These are phyloP conservation scores for Mythimna vitellina DNA, from an alignment of 2,888 invertebrate species.

Conservation along the genomic window DNA sequence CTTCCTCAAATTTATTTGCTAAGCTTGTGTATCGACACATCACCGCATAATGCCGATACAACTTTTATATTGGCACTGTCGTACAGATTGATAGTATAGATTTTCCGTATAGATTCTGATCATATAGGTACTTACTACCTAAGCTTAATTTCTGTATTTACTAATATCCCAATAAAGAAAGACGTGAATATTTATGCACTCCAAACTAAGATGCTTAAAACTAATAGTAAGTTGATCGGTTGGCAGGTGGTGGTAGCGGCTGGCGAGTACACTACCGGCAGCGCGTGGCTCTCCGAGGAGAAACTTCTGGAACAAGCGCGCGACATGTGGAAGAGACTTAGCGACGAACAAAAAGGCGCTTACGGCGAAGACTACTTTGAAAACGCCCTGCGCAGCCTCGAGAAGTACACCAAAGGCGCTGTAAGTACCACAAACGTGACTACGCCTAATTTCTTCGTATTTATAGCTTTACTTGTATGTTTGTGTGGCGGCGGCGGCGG, in stretches of 20 bases:
- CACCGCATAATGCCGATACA: not conserved
- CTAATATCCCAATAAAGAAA: not conserved
- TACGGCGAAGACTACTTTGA: slow-evolving; percentile 97
- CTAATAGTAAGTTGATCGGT: slow-evolving; percentile 27
- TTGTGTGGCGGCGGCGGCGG: slow-evolving; percentile 1
- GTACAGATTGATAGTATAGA: too few species aligned
- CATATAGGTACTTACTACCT: not conserved
- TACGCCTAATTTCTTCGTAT: slow-evolving; percentile 64
- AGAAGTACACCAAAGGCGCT: slow-evolving; percentile 94
- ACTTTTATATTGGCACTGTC: not conserved
- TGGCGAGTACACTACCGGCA: slow-evolving; percentile 96
- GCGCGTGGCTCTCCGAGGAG: slow-evolving; percentile 93
- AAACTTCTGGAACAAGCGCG: slow-evolving; percentile 93
- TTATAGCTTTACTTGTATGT: slow-evolving; percentile 48
- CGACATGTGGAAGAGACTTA: slow-evolving; percentile 95
- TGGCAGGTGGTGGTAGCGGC: slow-evolving; percentile 94
- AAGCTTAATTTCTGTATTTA: not conserved
- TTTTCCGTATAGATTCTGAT: not conserved
- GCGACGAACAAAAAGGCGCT: slow-evolving; percentile 94
- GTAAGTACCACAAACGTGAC: slow-evolving; percentile 84
- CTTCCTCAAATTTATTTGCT: slow-evolving; percentile 13
- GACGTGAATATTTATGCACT: slow-evolving; percentile 2
- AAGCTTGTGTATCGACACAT: slow-evolving; percentile 1
- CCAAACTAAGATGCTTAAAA: slow-evolving; percentile 12
- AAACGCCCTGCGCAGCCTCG: slow-evolving; percentile 94